Evolutionary conservation across 2,113 vertebrate species (phyloP), one percentile per base, ranked within the genome.

Genomic region (Phaethornis superciliosus): DNA sequence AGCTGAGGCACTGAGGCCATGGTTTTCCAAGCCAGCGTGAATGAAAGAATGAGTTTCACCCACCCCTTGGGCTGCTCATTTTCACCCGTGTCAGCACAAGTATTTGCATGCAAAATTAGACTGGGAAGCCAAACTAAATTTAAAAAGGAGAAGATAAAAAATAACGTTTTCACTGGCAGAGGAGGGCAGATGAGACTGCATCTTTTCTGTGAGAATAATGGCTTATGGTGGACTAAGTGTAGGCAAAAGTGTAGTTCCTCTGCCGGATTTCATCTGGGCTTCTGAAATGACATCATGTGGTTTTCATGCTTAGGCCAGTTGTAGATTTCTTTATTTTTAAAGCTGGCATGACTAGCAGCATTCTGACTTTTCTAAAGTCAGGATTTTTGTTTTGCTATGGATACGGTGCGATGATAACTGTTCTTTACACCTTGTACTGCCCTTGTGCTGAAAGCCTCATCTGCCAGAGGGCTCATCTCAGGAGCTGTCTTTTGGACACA

Each of bases 41-140:
- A 28, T 23, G 64, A 80, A 76, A 63, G 52, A 26, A 60, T 21
- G 17, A 44, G 82, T 30, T 91, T 90, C 92, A 19, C 85, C 82
- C 92, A 51, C 46, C 76, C 88, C 76, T 93, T 77, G 92, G 94
- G 94, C 85, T 92, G 76, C 65, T 74, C 42, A 2, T 92, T 96
- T 93, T 81, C 68, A 85, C 16, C 95, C 71, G 0, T 82, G 88
- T 83, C 90, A 90, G 92, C 76, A 75, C 90, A 90, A 37, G 82
- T 47, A 27, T 59, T 77, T 63, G 55, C 46, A 56, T 12, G 76
- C 82, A 59, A 55, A 80, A 65, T 51, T 51, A 80, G 33, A 42
- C 6, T 74, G 55, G 42, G 68, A 88, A 93, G 85, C 1, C 4
- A 75, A 92, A 55, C 20, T 14, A 16, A 33, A 59, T 63, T 77